phyloP scores from a whole-genome alignment of 2,888 invertebrate species.

The Erebia ligea region DNA sequence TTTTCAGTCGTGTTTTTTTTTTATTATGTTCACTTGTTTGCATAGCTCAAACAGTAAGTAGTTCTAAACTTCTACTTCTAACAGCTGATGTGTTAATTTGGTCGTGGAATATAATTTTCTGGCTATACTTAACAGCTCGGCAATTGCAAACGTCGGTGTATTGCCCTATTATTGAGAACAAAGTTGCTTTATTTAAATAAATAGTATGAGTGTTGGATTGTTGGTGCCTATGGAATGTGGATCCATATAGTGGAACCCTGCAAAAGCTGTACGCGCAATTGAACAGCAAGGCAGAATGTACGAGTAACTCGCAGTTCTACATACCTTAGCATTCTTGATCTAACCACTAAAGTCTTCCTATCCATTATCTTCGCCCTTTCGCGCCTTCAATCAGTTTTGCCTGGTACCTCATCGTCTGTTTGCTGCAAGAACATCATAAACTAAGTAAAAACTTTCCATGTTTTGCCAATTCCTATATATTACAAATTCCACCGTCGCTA shows the following conservation, averaged over 20 bases:
- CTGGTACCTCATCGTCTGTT: not conserved
- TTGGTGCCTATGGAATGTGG: not conserved
- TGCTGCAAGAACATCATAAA: not conserved
- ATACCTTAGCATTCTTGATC: too few species aligned
- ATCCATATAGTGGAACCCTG: not conserved
- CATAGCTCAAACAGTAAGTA: constrained; percentile 13
- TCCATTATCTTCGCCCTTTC: not conserved
- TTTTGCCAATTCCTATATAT: not conserved
- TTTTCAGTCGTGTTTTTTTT: too few species aligned
- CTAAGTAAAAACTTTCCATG: too few species aligned
- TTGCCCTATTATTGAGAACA: too few species aligned
- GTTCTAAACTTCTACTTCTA: constrained; percentile 3
- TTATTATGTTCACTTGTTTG: constrained; percentile 21
- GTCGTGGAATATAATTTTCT: constrained; percentile 10
- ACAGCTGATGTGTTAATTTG: constrained; percentile 20
- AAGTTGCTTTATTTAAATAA: not conserved
- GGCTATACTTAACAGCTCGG: constrained; percentile 1
- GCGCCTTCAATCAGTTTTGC: not conserved
- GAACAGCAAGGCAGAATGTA: too few species aligned
- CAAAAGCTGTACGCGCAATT: too few species aligned
- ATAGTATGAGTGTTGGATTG: too few species aligned
- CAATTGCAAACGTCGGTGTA: constrained; percentile 7
- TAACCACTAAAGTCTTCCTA: not conserved
- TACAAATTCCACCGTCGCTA: constrained; percentile 9
- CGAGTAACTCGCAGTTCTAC: too few species aligned